Evolutionary conservation across 2,797 vertebrate species (phyloP).

Genomic region (Vultur gryphus): DNA sequence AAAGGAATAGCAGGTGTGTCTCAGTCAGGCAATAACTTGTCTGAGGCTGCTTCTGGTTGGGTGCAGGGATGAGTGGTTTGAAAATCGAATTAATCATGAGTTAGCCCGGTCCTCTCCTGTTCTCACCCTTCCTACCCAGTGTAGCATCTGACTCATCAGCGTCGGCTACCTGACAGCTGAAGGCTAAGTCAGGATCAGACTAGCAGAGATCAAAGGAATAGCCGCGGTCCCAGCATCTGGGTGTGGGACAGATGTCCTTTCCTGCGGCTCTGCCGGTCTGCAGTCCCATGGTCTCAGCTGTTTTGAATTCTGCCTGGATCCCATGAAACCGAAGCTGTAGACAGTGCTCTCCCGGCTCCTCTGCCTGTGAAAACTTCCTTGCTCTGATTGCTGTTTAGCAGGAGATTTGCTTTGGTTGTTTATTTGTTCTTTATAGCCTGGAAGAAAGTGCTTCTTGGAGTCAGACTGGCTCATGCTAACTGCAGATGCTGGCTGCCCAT

Average conservation of each 20-base stretch:
- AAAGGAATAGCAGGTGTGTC: neutral
- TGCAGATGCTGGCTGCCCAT: neutral
- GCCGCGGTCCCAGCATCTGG: neutral
- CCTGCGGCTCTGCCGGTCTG: neutral
- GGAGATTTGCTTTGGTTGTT: neutral
- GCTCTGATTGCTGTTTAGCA: neutral
- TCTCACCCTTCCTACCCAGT: neutral
- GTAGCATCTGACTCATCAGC: slow-evolving; percentile 39
- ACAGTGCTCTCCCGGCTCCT: neutral
- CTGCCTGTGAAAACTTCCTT: neutral
- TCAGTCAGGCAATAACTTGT: slow-evolving; percentile 19
- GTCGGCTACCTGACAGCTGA: slow-evolving; percentile 22
- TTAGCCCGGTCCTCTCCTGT: neutral
- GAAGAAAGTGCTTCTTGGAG: neutral
- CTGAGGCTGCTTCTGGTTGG: neutral
- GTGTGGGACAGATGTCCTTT: neutral
- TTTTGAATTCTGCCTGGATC: neutral
- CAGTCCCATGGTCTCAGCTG: neutral
- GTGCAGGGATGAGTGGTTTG: neutral
- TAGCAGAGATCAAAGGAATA: slow-evolving; percentile 31
- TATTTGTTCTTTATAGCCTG: neutral
- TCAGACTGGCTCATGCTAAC: neutral
- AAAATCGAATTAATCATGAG: neutral
- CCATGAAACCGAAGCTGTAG: neutral
- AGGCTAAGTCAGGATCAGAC: neutral